These are phyloP conservation scores for Hedya salicella DNA, from an alignment of 2,888 invertebrate genomes.

Conservation along the genomic window DNA sequence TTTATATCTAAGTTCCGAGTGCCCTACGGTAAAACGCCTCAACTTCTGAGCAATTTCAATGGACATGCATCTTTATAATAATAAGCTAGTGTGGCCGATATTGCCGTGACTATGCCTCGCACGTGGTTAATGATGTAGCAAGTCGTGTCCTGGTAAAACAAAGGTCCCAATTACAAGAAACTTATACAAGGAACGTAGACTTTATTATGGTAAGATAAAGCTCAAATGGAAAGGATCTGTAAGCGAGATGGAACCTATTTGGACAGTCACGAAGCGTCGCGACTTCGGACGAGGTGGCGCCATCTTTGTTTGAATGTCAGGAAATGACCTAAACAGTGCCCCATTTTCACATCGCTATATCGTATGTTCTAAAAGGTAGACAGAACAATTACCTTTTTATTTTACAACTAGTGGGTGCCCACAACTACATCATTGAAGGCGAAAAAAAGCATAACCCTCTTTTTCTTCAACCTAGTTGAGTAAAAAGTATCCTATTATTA, in stretches of 20 bases:
- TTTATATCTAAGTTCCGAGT: neutral
- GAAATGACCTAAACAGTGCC: neutral
- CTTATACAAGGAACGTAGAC: neutral
- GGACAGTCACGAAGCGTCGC: neutral
- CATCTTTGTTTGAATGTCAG: conserved; percentile 12
- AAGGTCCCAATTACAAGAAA: neutral
- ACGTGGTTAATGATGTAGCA: conserved; percentile 35
- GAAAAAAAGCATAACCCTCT: too few species aligned
- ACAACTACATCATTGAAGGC: too few species aligned
- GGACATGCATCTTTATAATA: neutral
- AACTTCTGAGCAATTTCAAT: neutral
- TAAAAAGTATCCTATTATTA: too few species aligned
- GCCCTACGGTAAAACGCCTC: neutral
- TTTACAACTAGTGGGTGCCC: too few species aligned
- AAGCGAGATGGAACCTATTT: conserved; percentile 1
- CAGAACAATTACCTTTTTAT: too few species aligned
- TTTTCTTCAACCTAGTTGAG: too few species aligned
- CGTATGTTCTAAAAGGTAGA: neutral
- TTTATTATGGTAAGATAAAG: neutral
- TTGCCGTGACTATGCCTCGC: conserved; percentile 4
- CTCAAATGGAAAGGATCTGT: neutral
- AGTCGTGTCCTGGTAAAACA: conserved; percentile 12
- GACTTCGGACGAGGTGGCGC: conserved; percentile 17
- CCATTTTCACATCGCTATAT: neutral
- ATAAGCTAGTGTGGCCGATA: neutral